Evolutionary conservation across 2,797 vertebrate genomes (phyloP).

Genomic region (Corythornis leucogaster): DNA sequence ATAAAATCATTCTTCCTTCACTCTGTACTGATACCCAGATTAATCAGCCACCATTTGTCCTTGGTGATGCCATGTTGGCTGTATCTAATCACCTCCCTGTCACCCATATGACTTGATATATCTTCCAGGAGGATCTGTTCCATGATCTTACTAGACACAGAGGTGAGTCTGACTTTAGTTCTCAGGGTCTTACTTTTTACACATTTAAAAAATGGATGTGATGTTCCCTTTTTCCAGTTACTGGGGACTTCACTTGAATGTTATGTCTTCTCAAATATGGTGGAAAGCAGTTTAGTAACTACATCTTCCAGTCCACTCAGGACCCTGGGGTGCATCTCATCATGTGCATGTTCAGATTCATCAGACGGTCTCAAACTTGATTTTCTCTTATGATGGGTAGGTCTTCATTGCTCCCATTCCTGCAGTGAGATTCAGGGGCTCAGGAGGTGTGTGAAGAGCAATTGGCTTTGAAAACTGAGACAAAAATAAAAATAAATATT

Average conservation of each 20-base stretch:
- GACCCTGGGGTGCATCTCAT: background rate
- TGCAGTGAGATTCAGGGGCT: background rate
- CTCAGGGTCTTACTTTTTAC: background rate
- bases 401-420: background rate
- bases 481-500: background rate
- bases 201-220: background rate
- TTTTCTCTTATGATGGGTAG: accelerated
- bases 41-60: background rate
- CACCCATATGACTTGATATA: background rate
- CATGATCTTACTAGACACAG: background rate
- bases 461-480: background rate
- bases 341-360: background rate
- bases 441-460: background rate
- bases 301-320: background rate
- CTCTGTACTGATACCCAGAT: background rate
- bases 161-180: background rate
- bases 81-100: background rate
- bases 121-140: background rate
- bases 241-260: background rate
- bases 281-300: background rate
- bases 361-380: background rate
- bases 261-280: background rate
- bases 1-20: background rate
- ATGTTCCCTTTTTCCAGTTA: background rate
- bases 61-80: background rate